Evolutionary conservation across 2,113 vertebrate genomes (phyloP).

Genomic region (Nothobranchius kuhntae): DNA sequence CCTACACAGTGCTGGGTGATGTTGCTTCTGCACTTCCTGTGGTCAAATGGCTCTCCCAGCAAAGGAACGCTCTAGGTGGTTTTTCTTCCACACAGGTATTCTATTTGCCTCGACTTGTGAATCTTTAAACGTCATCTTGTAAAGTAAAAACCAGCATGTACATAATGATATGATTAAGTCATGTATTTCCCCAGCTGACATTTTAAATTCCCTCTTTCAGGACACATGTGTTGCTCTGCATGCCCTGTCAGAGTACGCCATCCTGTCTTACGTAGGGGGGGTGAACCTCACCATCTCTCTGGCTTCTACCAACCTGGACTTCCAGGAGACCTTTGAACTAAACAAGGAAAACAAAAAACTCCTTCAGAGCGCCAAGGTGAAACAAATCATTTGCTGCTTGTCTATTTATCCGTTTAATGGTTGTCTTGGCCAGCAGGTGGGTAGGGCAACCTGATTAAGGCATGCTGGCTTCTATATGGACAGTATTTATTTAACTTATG

Average conservation of each 20-base stretch:
- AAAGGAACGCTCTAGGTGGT: conserved; percentile 89
- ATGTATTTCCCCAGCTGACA: background rate
- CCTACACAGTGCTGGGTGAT: conserved; percentile 87
- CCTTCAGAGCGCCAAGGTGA: conserved; percentile 87
- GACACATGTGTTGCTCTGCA: conserved; percentile 94
- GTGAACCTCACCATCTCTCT: conserved; percentile 93
- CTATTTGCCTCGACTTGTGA: background rate
- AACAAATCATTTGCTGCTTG: background rate
- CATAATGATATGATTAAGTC: background rate
- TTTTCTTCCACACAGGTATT: conserved; percentile 93
- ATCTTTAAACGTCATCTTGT: background rate
- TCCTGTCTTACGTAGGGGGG: conserved; percentile 88
- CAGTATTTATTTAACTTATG: conserved; percentile 1
- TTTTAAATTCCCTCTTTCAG: conserved; percentile 56
- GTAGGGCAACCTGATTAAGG: background rate
- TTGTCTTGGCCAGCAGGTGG: conserved; percentile 12
- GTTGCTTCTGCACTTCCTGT: conserved; percentile 89
- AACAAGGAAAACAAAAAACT: conserved; percentile 89
- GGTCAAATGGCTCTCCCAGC: conserved; percentile 94
- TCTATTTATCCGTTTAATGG: background rate
- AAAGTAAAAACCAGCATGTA: background rate
- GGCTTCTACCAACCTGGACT: conserved; percentile 94
- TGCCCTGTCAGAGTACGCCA: conserved; percentile 92
- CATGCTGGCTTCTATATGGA: background rate
- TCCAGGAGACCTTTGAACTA: conserved; percentile 92